phyloP scores from a whole-genome alignment of 2,113 vertebrate species.

The Diadophis punctatus region DNA sequence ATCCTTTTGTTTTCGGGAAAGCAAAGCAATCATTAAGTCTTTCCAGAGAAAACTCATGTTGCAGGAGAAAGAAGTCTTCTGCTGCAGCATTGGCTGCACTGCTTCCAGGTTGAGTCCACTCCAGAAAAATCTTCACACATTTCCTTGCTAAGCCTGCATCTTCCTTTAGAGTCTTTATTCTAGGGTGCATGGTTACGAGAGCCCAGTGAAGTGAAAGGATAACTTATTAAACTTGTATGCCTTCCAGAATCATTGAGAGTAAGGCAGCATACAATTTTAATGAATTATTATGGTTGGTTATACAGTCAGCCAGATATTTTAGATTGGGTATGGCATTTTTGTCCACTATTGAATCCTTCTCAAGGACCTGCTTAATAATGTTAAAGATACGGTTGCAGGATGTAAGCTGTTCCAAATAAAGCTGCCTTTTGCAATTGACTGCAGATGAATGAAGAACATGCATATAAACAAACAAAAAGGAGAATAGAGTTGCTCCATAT shows the following conservation, averaged over 20 bases:
- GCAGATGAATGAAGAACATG: constrained; percentile 21
- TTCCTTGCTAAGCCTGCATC: background rate
- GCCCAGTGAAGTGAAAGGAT: background rate
- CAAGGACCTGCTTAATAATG: background rate
- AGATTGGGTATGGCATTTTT: background rate
- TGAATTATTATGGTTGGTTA: background rate
- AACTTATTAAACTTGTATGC: background rate
- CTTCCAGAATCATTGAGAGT: background rate
- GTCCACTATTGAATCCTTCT: background rate
- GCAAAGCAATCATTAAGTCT: background rate
- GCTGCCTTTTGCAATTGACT: background rate
- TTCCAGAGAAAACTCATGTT: background rate
- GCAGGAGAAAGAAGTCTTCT: background rate
- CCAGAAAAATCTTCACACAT: background rate
- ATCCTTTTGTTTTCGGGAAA: background rate
- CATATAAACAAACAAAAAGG: background rate
- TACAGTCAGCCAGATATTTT: background rate
- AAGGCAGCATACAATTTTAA: background rate
- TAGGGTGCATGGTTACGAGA: background rate
- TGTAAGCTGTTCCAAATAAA: background rate
- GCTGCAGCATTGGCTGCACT: background rate
- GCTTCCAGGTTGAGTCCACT: background rate
- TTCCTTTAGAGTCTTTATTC: background rate
- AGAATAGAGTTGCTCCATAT: background rate
- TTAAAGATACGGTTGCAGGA: background rate